phyloP scores from a whole-genome alignment of 2,888 invertebrate genomes.

The Heteromyza rotundicornis region DNA sequence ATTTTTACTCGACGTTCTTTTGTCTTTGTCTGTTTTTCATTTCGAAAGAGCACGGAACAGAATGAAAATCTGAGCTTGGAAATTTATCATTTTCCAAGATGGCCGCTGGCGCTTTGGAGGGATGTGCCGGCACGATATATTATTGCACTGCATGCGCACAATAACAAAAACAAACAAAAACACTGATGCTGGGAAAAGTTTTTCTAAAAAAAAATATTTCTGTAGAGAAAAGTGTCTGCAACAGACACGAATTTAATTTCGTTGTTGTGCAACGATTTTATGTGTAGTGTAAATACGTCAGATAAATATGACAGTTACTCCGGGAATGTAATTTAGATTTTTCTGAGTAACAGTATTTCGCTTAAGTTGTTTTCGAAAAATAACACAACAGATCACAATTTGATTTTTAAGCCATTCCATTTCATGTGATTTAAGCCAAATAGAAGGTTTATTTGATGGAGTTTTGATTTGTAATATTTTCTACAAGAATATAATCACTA shows the following conservation, averaged over 20 bases:
- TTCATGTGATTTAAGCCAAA: too few species aligned
- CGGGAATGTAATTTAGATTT: too few species aligned
- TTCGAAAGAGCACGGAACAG: not conserved
- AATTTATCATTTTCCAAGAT: not conserved
- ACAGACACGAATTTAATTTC: slow-evolving; percentile 2
- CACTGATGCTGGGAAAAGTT: too few species aligned
- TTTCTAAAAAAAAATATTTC: not conserved
- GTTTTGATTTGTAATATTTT: too few species aligned
- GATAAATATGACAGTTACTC: not conserved
- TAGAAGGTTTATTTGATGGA: too few species aligned
- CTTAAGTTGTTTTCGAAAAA: too few species aligned
- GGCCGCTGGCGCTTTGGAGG: not conserved
- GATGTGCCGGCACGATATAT: not conserved
- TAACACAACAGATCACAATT: too few species aligned
- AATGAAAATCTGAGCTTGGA: not conserved
- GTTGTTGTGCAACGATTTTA: not conserved
- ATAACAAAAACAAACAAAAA: too few species aligned
- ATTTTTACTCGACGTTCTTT: not conserved
- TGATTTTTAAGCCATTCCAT: too few species aligned
- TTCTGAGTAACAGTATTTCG: too few species aligned
- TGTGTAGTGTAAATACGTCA: not conserved
- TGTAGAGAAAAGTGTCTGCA: not conserved
- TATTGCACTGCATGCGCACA: too few species aligned
- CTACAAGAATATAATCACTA: too few species aligned
- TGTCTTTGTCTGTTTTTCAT: slow-evolving; percentile 5